Conservation (phyloP, 2,113 vertebrate genomes). For the Solea solea region DNA sequence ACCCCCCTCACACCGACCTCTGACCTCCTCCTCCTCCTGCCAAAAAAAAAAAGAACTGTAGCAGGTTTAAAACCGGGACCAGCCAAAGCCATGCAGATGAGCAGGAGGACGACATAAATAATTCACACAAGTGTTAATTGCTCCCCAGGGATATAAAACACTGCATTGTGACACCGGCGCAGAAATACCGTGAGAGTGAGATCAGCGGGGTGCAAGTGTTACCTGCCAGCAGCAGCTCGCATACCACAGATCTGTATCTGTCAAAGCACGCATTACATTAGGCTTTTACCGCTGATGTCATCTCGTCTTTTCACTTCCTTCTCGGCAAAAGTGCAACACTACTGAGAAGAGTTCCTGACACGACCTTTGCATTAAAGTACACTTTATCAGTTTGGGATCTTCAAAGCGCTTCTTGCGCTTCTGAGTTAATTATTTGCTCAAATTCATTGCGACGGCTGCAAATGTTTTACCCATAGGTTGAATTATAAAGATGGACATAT, state of each 20-base stretch:
- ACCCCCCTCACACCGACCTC: constrained; percentile 44
- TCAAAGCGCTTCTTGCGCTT: too few species aligned
- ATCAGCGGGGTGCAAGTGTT: constrained; percentile 21
- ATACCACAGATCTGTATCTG: constrained; percentile 35
- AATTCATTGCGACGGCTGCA: too few species aligned
- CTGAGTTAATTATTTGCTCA: too few species aligned
- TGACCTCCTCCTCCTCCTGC: constrained; percentile 46
- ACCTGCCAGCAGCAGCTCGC: constrained; percentile 28
- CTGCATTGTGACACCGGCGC: constrained; percentile 24
- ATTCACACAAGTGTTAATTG: constrained; percentile 62
- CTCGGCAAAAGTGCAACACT: not conserved
- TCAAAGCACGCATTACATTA: not conserved
- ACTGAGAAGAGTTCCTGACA: constrained; percentile 6
- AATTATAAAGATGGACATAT: too few species aligned
- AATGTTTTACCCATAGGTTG: too few species aligned
- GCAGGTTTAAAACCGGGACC: constrained; percentile 50
- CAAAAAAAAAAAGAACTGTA: constrained; percentile 29
- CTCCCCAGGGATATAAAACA: constrained; percentile 58
- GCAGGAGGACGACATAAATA: constrained; percentile 47
- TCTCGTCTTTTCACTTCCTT: constrained; percentile 26
- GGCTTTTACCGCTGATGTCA: constrained; percentile 8
- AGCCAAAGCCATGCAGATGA: constrained; percentile 41
- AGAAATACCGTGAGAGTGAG: not conserved
- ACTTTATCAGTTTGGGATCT: too few species aligned
- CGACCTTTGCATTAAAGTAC: not conserved